These are phyloP conservation scores for Aphidius gifuensis DNA, from an alignment of 1,140 invertebrate genomes.

Conservation along the genomic window DNA sequence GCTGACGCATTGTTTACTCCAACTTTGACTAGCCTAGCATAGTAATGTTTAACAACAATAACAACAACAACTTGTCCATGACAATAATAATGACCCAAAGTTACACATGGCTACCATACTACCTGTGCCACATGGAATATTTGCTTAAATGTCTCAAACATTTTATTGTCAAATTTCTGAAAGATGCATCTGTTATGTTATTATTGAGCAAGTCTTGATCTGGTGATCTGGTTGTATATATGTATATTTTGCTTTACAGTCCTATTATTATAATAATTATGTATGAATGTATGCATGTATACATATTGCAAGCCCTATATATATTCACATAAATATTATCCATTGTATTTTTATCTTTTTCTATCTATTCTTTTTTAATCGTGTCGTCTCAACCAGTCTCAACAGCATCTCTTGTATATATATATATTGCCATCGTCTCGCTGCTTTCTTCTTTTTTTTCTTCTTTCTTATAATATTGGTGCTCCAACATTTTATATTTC, in stretches of 20 bases:
- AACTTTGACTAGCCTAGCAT: too few relatives aligned
- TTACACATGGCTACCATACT: not conserved
- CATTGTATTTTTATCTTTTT: conserved; percentile 17
- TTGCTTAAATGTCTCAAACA: not conserved
- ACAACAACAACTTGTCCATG: not conserved
- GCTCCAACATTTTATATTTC: not conserved
- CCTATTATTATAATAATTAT: too few relatives aligned
- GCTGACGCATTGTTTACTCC: conserved; percentile 41
- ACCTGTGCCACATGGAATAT: not conserved
- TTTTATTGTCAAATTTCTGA: not conserved
- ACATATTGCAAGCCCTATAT: not conserved
- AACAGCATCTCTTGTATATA: conserved; percentile 23
- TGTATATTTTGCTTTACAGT: too few relatives aligned
- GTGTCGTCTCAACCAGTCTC: conserved; percentile 21
- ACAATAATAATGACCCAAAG: conserved; percentile 14
- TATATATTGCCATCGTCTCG: conserved; percentile 6
- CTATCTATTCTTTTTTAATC: conserved; percentile 15
- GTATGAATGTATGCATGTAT: not conserved
- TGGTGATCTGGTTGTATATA: too few relatives aligned
- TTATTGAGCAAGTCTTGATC: not conserved
- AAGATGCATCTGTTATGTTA: conserved; percentile 21
- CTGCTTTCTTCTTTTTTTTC: conserved; percentile 22
- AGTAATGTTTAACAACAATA: too few relatives aligned
- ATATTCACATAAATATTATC: not conserved
- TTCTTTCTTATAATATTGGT: conserved; percentile 10